Evolutionary conservation across 2,113 vertebrate species (phyloP), one percentile per base, ranked within the genome.

Genomic region (Paratilapia polleni): DNA sequence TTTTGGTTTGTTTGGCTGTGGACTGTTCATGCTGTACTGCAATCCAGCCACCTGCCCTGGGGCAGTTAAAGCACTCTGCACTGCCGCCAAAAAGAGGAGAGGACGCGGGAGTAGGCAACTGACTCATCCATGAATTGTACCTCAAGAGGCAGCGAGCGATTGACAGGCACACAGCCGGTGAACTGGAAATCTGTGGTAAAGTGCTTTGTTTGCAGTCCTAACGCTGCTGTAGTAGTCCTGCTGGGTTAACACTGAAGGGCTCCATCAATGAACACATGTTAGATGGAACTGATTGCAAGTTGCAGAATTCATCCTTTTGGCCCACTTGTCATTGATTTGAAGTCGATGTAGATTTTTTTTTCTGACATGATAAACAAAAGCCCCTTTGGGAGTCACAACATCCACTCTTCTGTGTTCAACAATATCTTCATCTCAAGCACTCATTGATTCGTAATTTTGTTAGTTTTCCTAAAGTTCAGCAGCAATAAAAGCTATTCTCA

Each of bases 71-170:
- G 94, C 94, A 93, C 93, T 95, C 93, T 90, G 91, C 89, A 74
- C 86, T 77, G 78, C 84, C 41, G 78, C 89, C 90, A 90, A 91
- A 93, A 88, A 85, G 82, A 88, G 79, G 70, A 87, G 76, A 93
- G 87, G 93, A 89, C 89, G 91, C 83, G 31, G 84, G 90, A 91
- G 77, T 77, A 92, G 84, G 87, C 86, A 66, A 95, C 94, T 93
- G 95, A 96, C 92, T 95, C 95, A 94, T 94, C 90, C 89, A 74
- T 90, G 91, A 93, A 94, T 88, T 93, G 94, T 90, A 94, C 93
- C 94, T 94, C 92, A 81, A 91, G 92, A 38, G 24, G 82, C 82
- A 88, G 85, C 70, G 77, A 91, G 87, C 75, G 78, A 87, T 81
- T 94, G 86, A 91, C 88, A 92, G 80, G 89, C 89, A 58, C 91